Conservation (phyloP, 2,888 invertebrate genomes). For the Drosophila mulleri region DNA sequence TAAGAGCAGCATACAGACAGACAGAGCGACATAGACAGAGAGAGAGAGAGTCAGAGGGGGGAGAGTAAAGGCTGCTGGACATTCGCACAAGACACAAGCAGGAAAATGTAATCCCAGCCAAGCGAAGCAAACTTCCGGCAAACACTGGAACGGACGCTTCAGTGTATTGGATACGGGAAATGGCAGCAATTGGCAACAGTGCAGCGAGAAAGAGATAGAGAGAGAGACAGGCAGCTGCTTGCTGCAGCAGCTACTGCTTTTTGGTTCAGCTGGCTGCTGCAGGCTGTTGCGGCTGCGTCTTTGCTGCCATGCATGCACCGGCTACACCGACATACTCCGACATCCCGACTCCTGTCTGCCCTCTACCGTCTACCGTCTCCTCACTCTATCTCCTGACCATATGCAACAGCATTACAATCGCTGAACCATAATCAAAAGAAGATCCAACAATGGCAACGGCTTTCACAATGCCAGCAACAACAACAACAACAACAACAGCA, state of each 20-base stretch:
- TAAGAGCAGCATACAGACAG: not conserved
- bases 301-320: slow-evolving; percentile 20
- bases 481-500: slow-evolving; percentile 10
- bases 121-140: slow-evolving; percentile 79
- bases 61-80: slow-evolving; percentile 17
- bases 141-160: slow-evolving; percentile 77
- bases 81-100: slow-evolving; percentile 61
- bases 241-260: slow-evolving; percentile 8
- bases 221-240: not conserved
- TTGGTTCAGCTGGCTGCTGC: slow-evolving; percentile 11
- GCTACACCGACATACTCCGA: not conserved
- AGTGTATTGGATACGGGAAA: slow-evolving; percentile 78
- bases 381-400: slow-evolving; percentile 12
- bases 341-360: not conserved
- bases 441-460: slow-evolving; percentile 29
- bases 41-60: not conserved
- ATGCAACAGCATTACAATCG: slow-evolving; percentile 55
- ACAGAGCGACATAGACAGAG: not conserved
- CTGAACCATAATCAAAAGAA: slow-evolving; percentile 59
- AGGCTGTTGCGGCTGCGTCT: slow-evolving; percentile 38
- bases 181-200: slow-evolving; percentile 74
- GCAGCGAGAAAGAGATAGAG: slow-evolving; percentile 17
- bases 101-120: slow-evolving; percentile 80
- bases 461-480: slow-evolving; percentile 16
- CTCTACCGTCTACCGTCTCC: not conserved